phyloP scores from a whole-genome alignment of 2,888 invertebrate species.

The Cantharis nigra region DNA sequence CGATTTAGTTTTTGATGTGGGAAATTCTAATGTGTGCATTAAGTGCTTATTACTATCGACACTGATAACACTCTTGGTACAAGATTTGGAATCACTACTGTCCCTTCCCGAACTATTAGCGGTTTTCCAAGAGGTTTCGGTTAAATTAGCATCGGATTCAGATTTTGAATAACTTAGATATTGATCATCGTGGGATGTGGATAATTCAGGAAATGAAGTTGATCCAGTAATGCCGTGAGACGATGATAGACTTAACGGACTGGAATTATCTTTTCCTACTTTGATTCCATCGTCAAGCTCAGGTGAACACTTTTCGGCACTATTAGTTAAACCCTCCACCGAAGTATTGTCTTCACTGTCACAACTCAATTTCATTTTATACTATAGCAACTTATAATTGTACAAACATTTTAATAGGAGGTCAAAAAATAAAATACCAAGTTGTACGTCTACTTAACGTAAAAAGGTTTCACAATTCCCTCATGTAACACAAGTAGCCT shows the following conservation, averaged over 20 bases:
- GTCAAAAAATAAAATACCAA: neutral
- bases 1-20: slow-evolving; percentile 42
- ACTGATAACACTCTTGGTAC: slow-evolving; percentile 19
- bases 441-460: slow-evolving; percentile 2
- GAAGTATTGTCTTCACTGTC: slow-evolving; percentile 7
- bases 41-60: slow-evolving; percentile 18
- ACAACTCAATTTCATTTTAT: slow-evolving; percentile 17
- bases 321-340: neutral
- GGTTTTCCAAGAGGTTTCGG: slow-evolving; percentile 45
- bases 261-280: slow-evolving; percentile 39
- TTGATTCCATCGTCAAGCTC: slow-evolving; percentile 22
- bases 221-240: slow-evolving; percentile 14
- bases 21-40: slow-evolving; percentile 5
- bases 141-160: slow-evolving; percentile 47
- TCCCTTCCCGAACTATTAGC: slow-evolving; percentile 42
- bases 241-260: slow-evolving; percentile 21
- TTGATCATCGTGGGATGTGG: slow-evolving; percentile 40
- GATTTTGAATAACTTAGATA: slow-evolving; percentile 41
- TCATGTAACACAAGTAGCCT: slow-evolving; percentile 18
- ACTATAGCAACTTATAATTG: neutral
- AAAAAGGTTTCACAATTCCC: slow-evolving; percentile 25
- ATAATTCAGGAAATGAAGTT: slow-evolving; percentile 37
- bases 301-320: slow-evolving; percentile 33
- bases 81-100: slow-evolving; percentile 19
- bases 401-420: slow-evolving; percentile 2